phyloP scores from a whole-genome alignment of 1,140 invertebrate species.

The Zaprionus ornatus region DNA sequence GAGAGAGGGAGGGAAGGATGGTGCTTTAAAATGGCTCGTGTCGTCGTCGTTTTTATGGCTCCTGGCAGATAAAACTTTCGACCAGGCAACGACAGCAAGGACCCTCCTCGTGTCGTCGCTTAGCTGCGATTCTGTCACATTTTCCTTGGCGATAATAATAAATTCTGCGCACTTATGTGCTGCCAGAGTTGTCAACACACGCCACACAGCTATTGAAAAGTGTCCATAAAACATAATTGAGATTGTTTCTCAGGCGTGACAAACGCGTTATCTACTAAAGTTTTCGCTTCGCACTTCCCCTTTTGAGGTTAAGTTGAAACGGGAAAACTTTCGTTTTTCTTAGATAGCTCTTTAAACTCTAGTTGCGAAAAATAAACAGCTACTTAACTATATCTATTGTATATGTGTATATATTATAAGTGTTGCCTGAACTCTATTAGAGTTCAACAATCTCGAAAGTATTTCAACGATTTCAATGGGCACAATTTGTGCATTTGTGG shows the following conservation, averaged over 20 bases:
- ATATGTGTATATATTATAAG: too few species aligned
- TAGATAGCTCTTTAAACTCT: not conserved
- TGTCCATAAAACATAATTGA: slow-evolving; percentile 73
- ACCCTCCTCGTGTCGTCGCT: slow-evolving; percentile 55
- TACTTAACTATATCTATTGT: not conserved
- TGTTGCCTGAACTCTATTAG: not conserved
- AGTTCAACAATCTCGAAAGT: not conserved
- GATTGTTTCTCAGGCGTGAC: slow-evolving; percentile 57
- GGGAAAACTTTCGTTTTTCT: not conserved
- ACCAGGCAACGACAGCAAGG: not conserved
- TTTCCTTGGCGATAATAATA: slow-evolving; percentile 54
- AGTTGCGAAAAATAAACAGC: not conserved
- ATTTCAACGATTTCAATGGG: not conserved
- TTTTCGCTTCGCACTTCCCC: not conserved
- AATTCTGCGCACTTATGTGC: slow-evolving; percentile 70
- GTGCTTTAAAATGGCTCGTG: slow-evolving; percentile 73
- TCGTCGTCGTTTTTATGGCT: slow-evolving; percentile 64
- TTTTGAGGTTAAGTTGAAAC: not conserved
- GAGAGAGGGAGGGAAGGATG: not conserved
- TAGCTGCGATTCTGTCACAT: slow-evolving; percentile 70
- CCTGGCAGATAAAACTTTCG: slow-evolving; percentile 62
- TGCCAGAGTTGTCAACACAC: slow-evolving; percentile 32
- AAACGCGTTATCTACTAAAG: not conserved
- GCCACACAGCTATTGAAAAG: slow-evolving; percentile 44
- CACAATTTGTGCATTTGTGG: not conserved